Conservation (phyloP, 2,888 invertebrate genomes). For the Tetanocera ferruginea region DNA sequence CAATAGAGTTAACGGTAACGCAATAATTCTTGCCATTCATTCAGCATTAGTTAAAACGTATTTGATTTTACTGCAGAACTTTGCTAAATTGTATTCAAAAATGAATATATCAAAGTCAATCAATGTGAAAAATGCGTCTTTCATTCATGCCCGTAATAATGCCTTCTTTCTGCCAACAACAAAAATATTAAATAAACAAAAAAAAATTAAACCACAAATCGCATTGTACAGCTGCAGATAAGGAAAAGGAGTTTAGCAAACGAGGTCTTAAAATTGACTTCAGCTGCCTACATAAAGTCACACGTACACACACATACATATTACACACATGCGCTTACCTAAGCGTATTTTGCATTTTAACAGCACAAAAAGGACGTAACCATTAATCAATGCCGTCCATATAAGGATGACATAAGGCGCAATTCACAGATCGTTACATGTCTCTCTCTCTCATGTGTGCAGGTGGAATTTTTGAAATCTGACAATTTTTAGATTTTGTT, state of each 20-base stretch:
- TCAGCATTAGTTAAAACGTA: too few relatives aligned
- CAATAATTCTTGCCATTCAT: too few relatives aligned
- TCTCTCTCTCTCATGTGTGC: too few relatives aligned
- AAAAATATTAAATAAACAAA: too few relatives aligned
- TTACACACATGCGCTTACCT: too few relatives aligned
- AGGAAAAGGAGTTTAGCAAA: not conserved
- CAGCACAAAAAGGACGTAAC: not conserved
- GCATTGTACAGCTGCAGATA: not conserved
- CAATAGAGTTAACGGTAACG: too few relatives aligned
- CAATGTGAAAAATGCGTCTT: not conserved
- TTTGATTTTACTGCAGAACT: too few relatives aligned
- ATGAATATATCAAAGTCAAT: conserved; percentile 6
- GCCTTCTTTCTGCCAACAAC: not conserved
- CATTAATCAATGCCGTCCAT: conserved; percentile 2
- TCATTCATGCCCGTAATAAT: not conserved
- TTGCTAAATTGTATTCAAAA: not conserved
- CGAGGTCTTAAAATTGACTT: not conserved
- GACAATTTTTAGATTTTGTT: too few relatives aligned
- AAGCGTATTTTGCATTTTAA: too few relatives aligned
- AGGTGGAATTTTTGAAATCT: too few relatives aligned
- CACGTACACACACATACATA: too few relatives aligned
- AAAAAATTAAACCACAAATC: not conserved
- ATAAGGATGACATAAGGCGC: not conserved
- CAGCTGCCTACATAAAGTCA: not conserved
- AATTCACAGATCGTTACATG: not conserved